Evolutionary conservation across 2,888 invertebrate genomes (phyloP).

Genomic region (Pollenia griseotomentosa): DNA sequence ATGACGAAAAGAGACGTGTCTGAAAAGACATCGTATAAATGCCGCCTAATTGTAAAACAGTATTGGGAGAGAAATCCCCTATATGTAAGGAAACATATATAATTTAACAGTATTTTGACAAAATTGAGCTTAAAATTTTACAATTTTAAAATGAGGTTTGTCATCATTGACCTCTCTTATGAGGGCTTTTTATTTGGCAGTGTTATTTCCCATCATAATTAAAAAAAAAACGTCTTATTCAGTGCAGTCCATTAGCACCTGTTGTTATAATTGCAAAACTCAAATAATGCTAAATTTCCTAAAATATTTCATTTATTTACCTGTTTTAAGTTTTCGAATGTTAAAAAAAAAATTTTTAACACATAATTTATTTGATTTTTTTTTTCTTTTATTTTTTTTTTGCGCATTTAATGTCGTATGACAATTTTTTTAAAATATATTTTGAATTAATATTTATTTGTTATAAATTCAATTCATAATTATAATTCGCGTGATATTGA

Average conservation of each 20-base stretch:
- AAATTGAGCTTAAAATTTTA: no score
- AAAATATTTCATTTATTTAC: neutral
- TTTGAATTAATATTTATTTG: conserved; percentile 29
- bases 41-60: no score
- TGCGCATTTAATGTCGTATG: conserved; percentile 12
- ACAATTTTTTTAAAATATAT: neutral
- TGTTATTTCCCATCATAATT: no score
- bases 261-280: neutral
- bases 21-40: no score
- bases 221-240: no score
- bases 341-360: neutral
- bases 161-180: no score
- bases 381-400: neutral
- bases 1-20: no score
- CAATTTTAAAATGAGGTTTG: no score
- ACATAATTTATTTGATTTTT: neutral
- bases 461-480: conserved; percentile 54
- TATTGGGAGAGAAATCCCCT: no score
- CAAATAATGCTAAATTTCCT: neutral
- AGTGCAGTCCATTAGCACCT: neutral
- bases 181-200: no score
- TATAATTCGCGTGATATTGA: conserved; percentile 56
- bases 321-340: neutral
- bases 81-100: no score
- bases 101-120: no score